These are phyloP conservation scores for Trematomus bernacchii DNA, from an alignment of 2,797 vertebrate species.

Conservation along the genomic window DNA sequence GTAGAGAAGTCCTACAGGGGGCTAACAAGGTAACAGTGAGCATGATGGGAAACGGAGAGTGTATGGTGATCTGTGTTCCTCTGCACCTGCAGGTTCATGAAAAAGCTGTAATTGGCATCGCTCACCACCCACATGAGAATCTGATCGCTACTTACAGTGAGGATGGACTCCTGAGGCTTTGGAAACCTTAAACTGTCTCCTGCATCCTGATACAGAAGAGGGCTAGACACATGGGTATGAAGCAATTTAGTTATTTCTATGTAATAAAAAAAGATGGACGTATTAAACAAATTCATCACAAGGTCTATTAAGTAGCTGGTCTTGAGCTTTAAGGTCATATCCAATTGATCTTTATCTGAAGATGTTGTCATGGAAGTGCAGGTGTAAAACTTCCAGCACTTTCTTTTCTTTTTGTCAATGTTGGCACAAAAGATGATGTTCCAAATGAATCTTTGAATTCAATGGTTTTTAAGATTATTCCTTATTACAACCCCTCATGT, in stretches of 20 bases:
- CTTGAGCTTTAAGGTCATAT: not conserved
- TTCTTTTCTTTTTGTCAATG: not conserved
- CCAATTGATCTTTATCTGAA: constrained; percentile 4
- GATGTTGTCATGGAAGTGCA: not conserved
- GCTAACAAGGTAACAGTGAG: not conserved
- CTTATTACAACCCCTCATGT: no score
- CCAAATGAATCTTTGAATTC: not conserved
- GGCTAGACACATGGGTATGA: constrained; percentile 11
- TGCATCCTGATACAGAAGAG: constrained; percentile 21
- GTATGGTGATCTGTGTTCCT: constrained; percentile 40
- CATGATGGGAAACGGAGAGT: constrained; percentile 4
- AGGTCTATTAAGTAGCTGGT: not conserved
- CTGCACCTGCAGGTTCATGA: constrained; percentile 91
- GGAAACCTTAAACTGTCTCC: constrained; percentile 88
- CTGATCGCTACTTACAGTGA: constrained; percentile 96
- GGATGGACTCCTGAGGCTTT: constrained; percentile 95
- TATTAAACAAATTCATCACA: not conserved
- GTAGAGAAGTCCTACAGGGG: not conserved
- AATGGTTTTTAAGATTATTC: no score
- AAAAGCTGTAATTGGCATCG: constrained; percentile 97
- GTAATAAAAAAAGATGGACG: not conserved
- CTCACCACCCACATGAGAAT: constrained; percentile 98
- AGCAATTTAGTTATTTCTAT: constrained; percentile 14
- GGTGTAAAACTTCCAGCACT: not conserved
- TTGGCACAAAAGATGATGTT: not conserved